phyloP scores from a whole-genome alignment of 2,797 vertebrate species.

The Podarcis lilfordi region DNA sequence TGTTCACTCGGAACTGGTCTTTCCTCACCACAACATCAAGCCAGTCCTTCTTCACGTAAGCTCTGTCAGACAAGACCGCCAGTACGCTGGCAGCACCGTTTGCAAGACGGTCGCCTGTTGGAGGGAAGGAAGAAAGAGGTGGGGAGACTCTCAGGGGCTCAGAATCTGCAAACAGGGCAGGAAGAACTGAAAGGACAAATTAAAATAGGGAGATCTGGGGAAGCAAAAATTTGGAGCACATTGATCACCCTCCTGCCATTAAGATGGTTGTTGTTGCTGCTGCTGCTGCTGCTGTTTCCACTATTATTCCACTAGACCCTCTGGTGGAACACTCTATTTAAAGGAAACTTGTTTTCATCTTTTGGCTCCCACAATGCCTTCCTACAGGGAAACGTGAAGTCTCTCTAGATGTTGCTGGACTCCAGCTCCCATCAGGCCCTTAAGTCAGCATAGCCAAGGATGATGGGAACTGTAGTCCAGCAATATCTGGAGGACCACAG shows the following conservation, averaged over 20 bases:
- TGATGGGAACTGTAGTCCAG: no score
- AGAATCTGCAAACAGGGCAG: not conserved
- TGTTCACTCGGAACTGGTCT: conserved; percentile 78
- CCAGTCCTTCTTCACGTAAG: conserved; percentile 80
- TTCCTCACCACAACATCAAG: conserved; percentile 76
- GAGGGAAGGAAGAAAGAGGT: no score
- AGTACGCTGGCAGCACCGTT: conserved; percentile 80
- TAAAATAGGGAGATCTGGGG: not conserved
- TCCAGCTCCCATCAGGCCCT: no score
- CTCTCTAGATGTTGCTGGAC: no score
- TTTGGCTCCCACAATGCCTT: no score
- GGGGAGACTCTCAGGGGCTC: not conserved
- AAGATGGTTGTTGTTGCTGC: not conserved
- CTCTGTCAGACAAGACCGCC: conserved; percentile 84
- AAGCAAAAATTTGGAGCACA: not conserved
- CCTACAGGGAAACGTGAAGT: no score
- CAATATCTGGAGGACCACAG: no score
- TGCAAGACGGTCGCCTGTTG: conserved; percentile 73
- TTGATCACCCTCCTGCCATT: no score
- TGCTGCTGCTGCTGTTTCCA: no score
- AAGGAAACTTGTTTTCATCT: no score
- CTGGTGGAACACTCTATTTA: not conserved
- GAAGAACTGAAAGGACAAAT: not conserved
- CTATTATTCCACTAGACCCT: not conserved
- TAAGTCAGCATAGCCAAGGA: no score